Percentiles rank a stretch among this genome's conserved stretches.
Evolutionary conservation across 37 sponge, comb jelly and placozoan species (phyloP).

Genomic region (Aphrocallistes beatrix): DNA sequence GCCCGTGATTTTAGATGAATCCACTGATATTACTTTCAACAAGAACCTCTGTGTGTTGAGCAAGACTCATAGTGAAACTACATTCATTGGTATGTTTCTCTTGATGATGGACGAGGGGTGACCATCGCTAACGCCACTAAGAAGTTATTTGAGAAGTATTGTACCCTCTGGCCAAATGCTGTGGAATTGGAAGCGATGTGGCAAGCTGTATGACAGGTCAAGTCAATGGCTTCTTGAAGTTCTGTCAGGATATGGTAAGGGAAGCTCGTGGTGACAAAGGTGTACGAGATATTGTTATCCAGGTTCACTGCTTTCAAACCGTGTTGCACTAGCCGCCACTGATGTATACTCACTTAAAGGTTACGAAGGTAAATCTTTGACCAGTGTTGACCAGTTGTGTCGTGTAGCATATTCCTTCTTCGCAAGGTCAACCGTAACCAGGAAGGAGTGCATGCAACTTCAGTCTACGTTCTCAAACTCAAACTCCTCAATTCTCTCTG

Average conservation of each 20-base stretch:
- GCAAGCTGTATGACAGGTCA: background rate
- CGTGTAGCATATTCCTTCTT: too few relatives aligned
- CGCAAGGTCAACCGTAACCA: too few relatives aligned
- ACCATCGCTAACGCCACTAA: background rate
- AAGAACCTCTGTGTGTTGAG: background rate
- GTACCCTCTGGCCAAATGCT: background rate
- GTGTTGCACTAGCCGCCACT: background rate
- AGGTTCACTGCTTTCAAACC: background rate
- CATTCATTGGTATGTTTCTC: background rate
- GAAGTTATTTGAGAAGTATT: background rate
- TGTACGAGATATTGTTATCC: background rate
- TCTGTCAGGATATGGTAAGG: background rate
- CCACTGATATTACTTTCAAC: background rate
- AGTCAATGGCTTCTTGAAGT: background rate
- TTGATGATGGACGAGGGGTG: background rate
- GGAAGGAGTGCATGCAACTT: too few relatives aligned
- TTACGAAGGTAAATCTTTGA: too few relatives aligned
- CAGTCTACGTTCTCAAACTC: too few relatives aligned
- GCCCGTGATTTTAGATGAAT: background rate
- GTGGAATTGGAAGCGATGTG: background rate
- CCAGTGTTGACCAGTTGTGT: too few relatives aligned
- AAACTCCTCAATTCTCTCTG: too few relatives aligned
- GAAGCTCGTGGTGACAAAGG: background rate
- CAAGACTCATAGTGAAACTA: background rate
- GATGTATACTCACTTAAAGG: background rate